These are phyloP conservation scores for Vireo altiloquus DNA, from an alignment of 2,113 vertebrate genomes.

Conservation along the genomic window DNA sequence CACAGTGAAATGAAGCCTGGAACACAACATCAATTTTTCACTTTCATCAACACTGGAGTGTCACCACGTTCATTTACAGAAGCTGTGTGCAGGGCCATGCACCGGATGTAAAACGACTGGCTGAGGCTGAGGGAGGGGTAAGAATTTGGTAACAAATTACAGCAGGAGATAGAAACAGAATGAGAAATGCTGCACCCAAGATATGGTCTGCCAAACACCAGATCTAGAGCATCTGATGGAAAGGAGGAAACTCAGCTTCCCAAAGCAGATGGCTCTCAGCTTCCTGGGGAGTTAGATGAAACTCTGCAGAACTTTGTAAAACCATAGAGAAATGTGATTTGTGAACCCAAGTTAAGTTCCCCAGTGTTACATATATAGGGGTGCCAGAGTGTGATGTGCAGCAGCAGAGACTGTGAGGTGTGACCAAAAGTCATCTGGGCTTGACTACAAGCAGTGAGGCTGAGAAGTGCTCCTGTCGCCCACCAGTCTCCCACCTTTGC, in stretches of 20 bases:
- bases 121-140: background rate
- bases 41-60: background rate
- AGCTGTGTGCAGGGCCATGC: background rate
- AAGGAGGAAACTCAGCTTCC: background rate
- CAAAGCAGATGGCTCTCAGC: background rate
- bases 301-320: background rate
- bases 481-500: background rate
- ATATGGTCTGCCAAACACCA: background rate
- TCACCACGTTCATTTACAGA: background rate
- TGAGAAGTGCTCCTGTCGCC: background rate
- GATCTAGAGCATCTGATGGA: background rate
- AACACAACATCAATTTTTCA: conserved; percentile 6
- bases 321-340: background rate
- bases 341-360: background rate
- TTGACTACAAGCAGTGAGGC: rapidly evolving
- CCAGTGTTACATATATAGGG: rapidly evolving
- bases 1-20: background rate
- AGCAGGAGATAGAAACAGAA: background rate
- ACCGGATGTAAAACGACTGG: rapidly evolving
- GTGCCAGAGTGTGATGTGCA: rapidly evolving
- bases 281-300: background rate
- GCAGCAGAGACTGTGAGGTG: background rate
- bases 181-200: background rate
- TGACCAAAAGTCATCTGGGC: background rate
- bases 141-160: background rate